Evolutionary conservation across 1,140 invertebrate genomes (phyloP).

Genomic region (Paralvinella palmiformis): DNA sequence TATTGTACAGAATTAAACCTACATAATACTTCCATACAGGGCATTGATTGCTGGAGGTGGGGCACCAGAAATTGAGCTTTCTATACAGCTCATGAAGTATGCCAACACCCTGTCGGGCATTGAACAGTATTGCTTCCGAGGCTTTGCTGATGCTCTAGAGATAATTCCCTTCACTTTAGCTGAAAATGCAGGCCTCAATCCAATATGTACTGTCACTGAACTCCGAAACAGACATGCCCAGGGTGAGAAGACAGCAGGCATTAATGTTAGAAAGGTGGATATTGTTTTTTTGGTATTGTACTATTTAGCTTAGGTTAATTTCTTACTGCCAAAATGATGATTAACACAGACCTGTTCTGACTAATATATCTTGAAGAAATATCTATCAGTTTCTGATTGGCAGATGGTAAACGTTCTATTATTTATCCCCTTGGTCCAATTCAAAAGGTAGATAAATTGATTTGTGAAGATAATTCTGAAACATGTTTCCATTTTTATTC

Average conservation of each 20-base stretch:
- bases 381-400: too few species aligned
- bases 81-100: constrained; percentile 73
- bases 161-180: constrained; percentile 95
- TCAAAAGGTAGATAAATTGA: too few species aligned
- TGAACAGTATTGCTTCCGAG: constrained; percentile 86
- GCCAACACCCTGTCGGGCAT: constrained; percentile 81
- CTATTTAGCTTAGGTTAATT: too few species aligned
- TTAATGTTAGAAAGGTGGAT: constrained; percentile 80
- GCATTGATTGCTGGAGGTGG: constrained; percentile 91
- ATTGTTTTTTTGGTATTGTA: too few species aligned
- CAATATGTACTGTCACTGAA: constrained; percentile 95
- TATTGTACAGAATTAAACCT: background rate
- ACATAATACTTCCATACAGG: constrained; percentile 34
- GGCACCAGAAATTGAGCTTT: constrained; percentile 92
- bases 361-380: too few species aligned
- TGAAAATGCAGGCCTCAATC: constrained; percentile 99
- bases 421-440: too few species aligned
- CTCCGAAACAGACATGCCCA: constrained; percentile 87
- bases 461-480: too few species aligned
- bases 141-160: constrained; percentile 93
- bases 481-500: too few species aligned
- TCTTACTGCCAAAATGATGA: too few species aligned
- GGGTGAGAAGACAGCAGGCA: constrained; percentile 76
- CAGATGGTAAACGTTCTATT: too few species aligned
- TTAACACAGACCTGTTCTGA: too few species aligned